Percentiles rank a stretch among this genome's conserved stretches.
These are phyloP conservation scores for Stichodactyla mertensii DNA, from an alignment of 64 coral and sea anemone genomes.

Conservation along the genomic window DNA sequence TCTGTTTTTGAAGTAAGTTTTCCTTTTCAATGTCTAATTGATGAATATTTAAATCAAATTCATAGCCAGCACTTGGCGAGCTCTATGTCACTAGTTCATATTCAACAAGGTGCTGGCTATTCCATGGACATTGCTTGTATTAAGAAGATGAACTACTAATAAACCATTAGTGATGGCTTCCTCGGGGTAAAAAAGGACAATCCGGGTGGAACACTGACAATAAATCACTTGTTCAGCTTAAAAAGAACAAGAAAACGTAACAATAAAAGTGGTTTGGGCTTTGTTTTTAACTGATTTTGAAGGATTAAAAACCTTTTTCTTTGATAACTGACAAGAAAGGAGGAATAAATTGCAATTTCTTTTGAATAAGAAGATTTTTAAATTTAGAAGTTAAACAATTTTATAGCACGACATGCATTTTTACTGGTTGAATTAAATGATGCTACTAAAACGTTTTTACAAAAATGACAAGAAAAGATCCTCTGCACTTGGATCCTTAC, in stretches of 20 bases:
- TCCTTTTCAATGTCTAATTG: slow-evolving; percentile 12
- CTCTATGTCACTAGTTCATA: not conserved
- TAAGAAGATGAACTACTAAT: not conserved
- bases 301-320: not conserved
- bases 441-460: not conserved
- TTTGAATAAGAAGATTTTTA: too few species aligned
- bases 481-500: too few species aligned
- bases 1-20: slow-evolving; percentile 13
- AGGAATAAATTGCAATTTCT: not conserved
- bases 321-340: not conserved
- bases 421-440: not conserved
- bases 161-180: not conserved
- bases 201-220: not conserved
- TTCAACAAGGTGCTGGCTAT: not conserved
- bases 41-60: slow-evolving; percentile 29
- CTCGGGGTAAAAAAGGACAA: not conserved
- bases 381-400: too few species aligned
- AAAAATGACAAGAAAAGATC: not conserved
- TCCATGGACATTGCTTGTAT: not conserved
- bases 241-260: not conserved
- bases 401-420: not conserved
- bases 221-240: not conserved
- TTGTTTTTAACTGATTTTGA: not conserved
- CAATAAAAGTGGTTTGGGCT: not conserved
- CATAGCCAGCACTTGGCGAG: slow-evolving; percentile 16